A percentile compares a stretch with the other conserved stretches of the same genome.
These are phyloP conservation scores for Charadrius vociferus DNA, from an alignment of 2,113 vertebrate genomes.

Conservation along the genomic window DNA sequence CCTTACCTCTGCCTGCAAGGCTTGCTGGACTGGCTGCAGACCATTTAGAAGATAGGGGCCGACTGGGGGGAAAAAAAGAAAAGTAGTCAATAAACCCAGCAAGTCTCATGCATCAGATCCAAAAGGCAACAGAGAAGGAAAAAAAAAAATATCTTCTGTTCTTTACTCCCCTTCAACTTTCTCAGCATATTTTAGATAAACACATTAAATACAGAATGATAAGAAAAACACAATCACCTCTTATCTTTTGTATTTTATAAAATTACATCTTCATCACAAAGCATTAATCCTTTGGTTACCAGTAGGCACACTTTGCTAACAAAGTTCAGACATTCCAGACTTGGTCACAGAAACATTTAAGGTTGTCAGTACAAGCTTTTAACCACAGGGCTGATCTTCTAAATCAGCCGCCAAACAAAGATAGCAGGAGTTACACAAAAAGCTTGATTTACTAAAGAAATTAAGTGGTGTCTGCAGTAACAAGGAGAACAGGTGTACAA, in stretches of 20 bases:
- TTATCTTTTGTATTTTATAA: background rate
- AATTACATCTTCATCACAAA: background rate
- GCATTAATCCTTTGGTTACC: background rate
- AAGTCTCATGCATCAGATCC: background rate
- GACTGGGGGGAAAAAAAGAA: slow-evolving; percentile 75
- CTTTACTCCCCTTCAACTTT: background rate
- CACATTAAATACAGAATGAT: background rate
- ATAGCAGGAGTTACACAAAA: background rate
- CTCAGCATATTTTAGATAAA: background rate
- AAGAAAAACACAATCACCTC: background rate
- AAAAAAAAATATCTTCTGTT: background rate
- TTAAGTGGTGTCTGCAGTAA: background rate
- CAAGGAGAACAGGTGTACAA: background rate
- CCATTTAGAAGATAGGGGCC: slow-evolving; percentile 92
- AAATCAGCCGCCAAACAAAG: background rate
- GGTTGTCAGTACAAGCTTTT: background rate
- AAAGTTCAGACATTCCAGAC: background rate
- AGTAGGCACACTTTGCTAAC: background rate
- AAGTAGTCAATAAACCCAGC: background rate
- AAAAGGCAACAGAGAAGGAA: background rate
- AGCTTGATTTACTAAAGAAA: background rate
- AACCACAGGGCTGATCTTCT: background rate
- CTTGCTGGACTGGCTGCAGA: slow-evolving; percentile 79
- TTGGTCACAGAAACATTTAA: background rate
- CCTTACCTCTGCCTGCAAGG: slow-evolving; percentile 87